phyloP scores from a whole-genome alignment of 2,113 vertebrate species.

The Dasyprocta punctata region DNA sequence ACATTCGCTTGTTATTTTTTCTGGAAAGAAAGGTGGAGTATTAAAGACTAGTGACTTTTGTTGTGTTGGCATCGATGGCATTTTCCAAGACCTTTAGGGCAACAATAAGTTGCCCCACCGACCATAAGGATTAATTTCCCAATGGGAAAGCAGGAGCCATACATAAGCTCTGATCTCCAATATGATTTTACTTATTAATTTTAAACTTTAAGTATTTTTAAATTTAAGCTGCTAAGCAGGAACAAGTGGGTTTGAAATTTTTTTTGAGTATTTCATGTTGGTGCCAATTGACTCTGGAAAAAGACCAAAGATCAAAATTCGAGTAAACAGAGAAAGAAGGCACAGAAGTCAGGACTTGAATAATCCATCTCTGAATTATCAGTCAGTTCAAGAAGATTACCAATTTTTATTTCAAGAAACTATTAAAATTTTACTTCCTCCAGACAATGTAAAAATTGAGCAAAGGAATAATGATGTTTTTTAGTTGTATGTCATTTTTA shows the following conservation, averaged over 20 bases:
- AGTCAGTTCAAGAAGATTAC: background rate
- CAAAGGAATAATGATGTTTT: background rate
- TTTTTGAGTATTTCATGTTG: background rate
- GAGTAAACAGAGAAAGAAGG: background rate
- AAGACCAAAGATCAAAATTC: background rate
- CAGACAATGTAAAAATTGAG: background rate
- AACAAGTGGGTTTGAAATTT: background rate
- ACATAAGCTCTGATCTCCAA: background rate
- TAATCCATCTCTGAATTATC: background rate
- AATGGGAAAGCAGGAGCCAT: background rate
- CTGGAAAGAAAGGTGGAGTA: background rate
- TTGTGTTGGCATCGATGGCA: background rate
- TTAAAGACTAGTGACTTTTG: background rate
- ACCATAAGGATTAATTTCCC: background rate
- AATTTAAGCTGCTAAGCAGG: background rate
- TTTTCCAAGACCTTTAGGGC: background rate
- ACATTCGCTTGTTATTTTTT: background rate
- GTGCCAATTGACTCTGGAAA: background rate
- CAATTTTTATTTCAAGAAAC: background rate
- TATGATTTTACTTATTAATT: background rate
- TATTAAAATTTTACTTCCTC: background rate
- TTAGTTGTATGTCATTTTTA: slow-evolving; percentile 42
- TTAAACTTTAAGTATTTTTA: background rate
- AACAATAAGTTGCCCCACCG: background rate
- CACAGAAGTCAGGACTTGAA: background rate